These are phyloP conservation scores for Tridacna gigas DNA, from an alignment of 2,888 invertebrate genomes.

Conservation along the genomic window DNA sequence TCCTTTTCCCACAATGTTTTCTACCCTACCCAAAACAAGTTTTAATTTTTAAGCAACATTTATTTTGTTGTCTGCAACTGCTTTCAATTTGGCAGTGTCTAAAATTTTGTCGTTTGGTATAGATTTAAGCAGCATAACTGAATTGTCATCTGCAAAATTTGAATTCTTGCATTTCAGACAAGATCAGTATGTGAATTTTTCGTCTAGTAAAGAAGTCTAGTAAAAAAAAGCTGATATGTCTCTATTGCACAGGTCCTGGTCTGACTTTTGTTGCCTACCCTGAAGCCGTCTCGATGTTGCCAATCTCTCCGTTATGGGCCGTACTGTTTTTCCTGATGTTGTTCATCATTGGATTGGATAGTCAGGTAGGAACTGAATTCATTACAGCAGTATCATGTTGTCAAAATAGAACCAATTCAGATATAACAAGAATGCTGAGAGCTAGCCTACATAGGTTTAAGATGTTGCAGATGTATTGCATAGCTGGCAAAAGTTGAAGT, in stretches of 20 bases:
- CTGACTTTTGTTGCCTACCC: conserved; percentile 84
- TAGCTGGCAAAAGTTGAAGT: no score
- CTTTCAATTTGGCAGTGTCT: no score
- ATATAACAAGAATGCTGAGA: conserved; percentile 18
- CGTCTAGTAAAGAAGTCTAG: no score
- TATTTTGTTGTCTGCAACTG: no score
- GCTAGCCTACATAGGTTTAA: not conserved
- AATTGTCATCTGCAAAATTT: no score
- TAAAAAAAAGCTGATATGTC: not conserved
- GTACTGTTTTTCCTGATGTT: conserved; percentile 84
- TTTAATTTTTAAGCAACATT: no score
- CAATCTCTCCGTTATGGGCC: conserved; percentile 82
- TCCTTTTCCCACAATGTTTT: not conserved
- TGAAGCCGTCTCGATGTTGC: conserved; percentile 82
- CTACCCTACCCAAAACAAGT: no score
- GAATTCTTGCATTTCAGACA: no score
- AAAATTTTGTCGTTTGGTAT: no score
- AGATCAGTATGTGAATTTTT: no score
- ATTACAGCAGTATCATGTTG: not conserved
- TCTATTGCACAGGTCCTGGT: conserved; percentile 81
- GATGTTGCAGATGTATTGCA: no score
- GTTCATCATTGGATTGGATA: conserved; percentile 83
- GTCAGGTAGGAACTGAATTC: conserved; percentile 77
- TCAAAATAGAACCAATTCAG: not conserved
- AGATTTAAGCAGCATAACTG: no score